Conservation (phyloP, 64 coral and sea anemone species). For the Dendronephthya gigantea region DNA sequence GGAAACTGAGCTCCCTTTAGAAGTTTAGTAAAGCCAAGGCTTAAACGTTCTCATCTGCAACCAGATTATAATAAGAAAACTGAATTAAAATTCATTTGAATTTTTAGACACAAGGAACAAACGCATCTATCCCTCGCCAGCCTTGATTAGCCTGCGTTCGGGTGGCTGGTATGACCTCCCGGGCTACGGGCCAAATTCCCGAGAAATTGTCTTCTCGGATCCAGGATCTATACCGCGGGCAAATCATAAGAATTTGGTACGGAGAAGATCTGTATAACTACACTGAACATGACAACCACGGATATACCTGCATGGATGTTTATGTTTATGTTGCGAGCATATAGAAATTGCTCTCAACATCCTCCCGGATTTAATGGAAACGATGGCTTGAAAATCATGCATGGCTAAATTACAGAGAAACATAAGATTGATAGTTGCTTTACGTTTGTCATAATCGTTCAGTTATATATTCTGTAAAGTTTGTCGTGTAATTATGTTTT, state of each 20-base stretch:
- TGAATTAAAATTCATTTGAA: not conserved
- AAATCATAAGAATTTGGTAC: constrained; percentile 25
- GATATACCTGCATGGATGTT: constrained; percentile 26
- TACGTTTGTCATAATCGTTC: too few relatives aligned
- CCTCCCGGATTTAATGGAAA: too few relatives aligned
- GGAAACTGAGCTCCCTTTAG: too few relatives aligned
- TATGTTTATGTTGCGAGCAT: not conserved
- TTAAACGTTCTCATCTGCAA: too few relatives aligned
- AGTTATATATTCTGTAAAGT: too few relatives aligned
- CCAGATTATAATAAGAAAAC: too few relatives aligned
- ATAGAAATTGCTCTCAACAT: not conserved
- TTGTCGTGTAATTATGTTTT: too few relatives aligned
- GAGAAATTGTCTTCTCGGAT: not conserved
- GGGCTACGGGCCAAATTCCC: not conserved
- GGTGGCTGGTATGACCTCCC: not conserved
- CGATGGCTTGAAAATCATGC: too few relatives aligned
- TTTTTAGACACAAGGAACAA: not conserved
- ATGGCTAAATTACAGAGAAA: too few relatives aligned
- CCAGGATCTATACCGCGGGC: not conserved
- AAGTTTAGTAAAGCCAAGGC: too few relatives aligned
- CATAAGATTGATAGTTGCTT: too few relatives aligned
- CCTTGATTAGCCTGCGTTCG: not conserved
- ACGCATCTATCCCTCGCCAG: not conserved
- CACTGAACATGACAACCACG: constrained; percentile 14
- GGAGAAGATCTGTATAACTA: constrained; percentile 26